A percentile compares a stretch with the other conserved stretches of the same genome.
These are phyloP conservation scores for Chondrosia reniformis DNA, from an alignment of 37 sponge, comb jelly and placozoan genomes.

Conservation along the genomic window DNA sequence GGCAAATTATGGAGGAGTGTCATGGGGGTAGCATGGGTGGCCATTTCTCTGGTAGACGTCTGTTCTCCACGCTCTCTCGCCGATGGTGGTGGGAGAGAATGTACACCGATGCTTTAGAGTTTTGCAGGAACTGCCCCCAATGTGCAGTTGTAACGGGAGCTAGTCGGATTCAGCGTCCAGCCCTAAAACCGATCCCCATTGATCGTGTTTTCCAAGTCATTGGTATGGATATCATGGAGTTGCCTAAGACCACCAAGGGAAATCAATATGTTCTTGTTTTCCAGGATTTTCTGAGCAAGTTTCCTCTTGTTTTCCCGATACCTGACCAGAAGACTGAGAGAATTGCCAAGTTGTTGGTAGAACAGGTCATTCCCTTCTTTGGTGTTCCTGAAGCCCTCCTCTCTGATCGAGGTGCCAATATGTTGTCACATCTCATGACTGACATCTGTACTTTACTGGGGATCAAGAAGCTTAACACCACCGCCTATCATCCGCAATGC, in stretches of 20 bases:
- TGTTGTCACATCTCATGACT: constrained; percentile 42
- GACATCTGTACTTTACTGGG: constrained; percentile 31
- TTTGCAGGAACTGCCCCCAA: constrained; percentile 33
- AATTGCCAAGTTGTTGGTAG: constrained; percentile 25
- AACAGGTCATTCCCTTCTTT: constrained; percentile 46
- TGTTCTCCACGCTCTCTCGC: constrained; percentile 15
- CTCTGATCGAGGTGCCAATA: constrained; percentile 42
- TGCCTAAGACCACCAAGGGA: constrained; percentile 30
- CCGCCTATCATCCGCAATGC: constrained; percentile 46
- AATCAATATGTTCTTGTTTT: constrained; percentile 49
- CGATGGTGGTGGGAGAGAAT: constrained; percentile 62
- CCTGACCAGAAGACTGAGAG: constrained; percentile 48
- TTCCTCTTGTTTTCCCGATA: constrained; percentile 48
- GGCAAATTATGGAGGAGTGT: constrained; percentile 24
- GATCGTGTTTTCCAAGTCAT: constrained; percentile 47
- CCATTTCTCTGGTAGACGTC: constrained; percentile 46
- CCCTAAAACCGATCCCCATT: constrained; percentile 51
- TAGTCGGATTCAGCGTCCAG: constrained; percentile 20
- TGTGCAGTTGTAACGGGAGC: constrained; percentile 37
- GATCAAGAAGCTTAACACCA: constrained; percentile 45
- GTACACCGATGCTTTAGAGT: constrained; percentile 26
- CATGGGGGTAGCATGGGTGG: constrained; percentile 36
- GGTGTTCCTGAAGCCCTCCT: constrained; percentile 43
- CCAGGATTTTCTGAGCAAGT: constrained; percentile 55
- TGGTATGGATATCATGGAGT: constrained; percentile 53